A percentile compares a stretch with the other conserved stretches of the same genome.
Conservation (phyloP, 2,888 invertebrate species). For the Thalpophila matura region DNA sequence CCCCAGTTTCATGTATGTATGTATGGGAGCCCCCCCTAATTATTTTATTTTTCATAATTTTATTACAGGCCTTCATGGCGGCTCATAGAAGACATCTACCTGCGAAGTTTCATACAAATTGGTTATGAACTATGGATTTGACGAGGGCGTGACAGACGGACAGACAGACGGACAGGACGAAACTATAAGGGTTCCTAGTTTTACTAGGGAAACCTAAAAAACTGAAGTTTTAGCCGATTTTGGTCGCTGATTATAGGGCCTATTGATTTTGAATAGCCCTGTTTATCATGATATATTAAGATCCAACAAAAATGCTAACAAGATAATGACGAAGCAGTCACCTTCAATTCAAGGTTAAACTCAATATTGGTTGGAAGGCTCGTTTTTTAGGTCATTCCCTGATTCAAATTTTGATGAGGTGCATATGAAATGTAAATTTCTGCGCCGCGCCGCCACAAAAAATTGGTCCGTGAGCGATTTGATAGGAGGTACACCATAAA, state of each 20-base stretch:
- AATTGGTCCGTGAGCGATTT: slow-evolving; percentile 2
- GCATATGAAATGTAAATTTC: slow-evolving; percentile 29
- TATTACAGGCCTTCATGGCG: no score
- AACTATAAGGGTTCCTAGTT: no score
- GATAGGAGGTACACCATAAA: background rate
- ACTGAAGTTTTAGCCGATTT: no score
- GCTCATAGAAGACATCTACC: no score
- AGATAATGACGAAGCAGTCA: slow-evolving; percentile 5
- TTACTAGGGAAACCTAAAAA: background rate
- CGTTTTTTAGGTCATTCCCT: slow-evolving; percentile 1
- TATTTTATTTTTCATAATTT: no score
- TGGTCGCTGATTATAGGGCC: background rate
- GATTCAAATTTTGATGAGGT: slow-evolving; percentile 28
- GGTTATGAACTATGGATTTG: no score
- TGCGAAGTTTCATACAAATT: no score
- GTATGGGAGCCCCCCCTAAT: no score
- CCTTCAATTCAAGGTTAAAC: slow-evolving; percentile 37
- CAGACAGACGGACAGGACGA: no score
- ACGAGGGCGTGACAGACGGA: no score
- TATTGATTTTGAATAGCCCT: slow-evolving; percentile 24
- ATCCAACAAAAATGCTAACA: slow-evolving; percentile 22
- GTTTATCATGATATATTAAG: slow-evolving; percentile 21
- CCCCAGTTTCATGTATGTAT: no score
- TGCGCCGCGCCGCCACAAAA: slow-evolving; percentile 4
- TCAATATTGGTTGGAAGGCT: slow-evolving; percentile 9